Evolutionary conservation across 2,888 invertebrate genomes (phyloP), one percentile per base, ranked within the genome.

Genomic region (Alsophila aescularia): DNA sequence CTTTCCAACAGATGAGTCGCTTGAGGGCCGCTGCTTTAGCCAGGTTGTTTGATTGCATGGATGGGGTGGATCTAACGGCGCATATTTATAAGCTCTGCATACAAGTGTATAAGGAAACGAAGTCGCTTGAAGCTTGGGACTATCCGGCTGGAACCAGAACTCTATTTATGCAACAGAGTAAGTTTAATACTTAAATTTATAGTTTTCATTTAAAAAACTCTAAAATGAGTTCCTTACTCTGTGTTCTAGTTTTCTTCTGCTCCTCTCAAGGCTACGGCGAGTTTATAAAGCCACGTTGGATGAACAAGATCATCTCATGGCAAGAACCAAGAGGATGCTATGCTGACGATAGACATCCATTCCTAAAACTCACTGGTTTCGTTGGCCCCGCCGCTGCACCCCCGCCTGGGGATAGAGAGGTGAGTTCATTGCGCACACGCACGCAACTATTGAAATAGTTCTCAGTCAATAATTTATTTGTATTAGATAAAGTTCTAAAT

Each of bases 201-300:
- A n/a, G n/a, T n/a, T n/a, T n/a, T n/a, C n/a, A n/a, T n/a, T n/a
- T n/a, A n/a, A n/a, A n/a, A n/a, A n/a, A n/a, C n/a, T 42, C 32
- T 12, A 5, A 18, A 32, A 16, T 10, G n/a, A n/a, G n/a, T n/a
- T n/a, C n/a, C n/a, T n/a, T n/a, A n/a, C n/a, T n/a, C n/a, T n/a
- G 53, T 37, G 37, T 83, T 83, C 52, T 66, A 90, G 90, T 90
- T 50, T 64, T 86, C 3, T 86, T 80, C 58, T 91, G 91, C 64
- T 75, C 87, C 1, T 70, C 81, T 12, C 90, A 90, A 79, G 91
- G 91, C 0, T 90, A 90, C 48, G 91, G 91, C 2, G 91, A 91
- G 60, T 91, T 91, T 40, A 88, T 91, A 63, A 91, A 91, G 49
- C 91, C 91, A 0, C 80, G 91, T 1, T 91, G 91, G 91, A 86